These are phyloP conservation scores for Anomalospiza imberbis DNA, from an alignment of 2,797 vertebrate species.

Conservation along the genomic window DNA sequence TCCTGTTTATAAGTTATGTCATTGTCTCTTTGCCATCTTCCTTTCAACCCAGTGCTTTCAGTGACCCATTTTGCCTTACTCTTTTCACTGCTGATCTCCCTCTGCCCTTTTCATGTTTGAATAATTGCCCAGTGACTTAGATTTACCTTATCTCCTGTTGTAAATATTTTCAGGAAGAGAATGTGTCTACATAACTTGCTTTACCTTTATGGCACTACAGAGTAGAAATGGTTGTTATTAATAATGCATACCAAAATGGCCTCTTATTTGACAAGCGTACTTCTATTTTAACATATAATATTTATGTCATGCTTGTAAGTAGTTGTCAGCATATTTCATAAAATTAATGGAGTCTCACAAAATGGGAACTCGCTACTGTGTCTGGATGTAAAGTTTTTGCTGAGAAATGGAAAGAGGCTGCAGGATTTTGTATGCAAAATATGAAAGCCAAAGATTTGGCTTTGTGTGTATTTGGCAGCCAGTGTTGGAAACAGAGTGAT, in stretches of 20 bases:
- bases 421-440: neutral
- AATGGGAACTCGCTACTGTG: neutral
- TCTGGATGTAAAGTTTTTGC: neutral
- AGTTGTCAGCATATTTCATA: neutral
- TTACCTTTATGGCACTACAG: neutral
- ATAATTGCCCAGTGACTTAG: neutral
- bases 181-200: neutral
- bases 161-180: neutral
- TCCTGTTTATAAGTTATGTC: neutral
- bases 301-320: conserved; percentile 7
- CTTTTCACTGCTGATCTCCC: neutral
- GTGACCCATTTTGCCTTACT: neutral
- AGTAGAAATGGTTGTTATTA: conserved; percentile 10
- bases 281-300: conserved; percentile 31
- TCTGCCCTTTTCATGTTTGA: neutral
- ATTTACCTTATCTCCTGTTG: neutral
- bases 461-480: neutral
- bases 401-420: neutral
- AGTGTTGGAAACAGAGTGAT: neutral
- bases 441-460: neutral
- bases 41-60: neutral
- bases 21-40: neutral
- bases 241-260: neutral
- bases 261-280: neutral
- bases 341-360: neutral